Evolutionary conservation across 2,113 vertebrate genomes (phyloP).

Genomic region (Coryphaenoides rupestris): DNA sequence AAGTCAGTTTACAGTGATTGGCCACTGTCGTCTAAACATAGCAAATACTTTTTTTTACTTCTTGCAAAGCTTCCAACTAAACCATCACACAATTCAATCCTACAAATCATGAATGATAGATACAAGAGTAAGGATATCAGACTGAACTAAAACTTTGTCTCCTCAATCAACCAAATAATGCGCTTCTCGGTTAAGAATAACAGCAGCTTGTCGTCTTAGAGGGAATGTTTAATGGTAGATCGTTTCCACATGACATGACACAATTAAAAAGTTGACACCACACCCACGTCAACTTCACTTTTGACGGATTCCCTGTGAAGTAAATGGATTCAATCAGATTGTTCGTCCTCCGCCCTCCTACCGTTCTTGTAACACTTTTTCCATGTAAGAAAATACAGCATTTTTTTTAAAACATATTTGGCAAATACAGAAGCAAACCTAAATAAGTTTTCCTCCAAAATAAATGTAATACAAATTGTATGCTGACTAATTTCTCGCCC

Average conservation of each 20-base stretch:
- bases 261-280: conserved; percentile 61
- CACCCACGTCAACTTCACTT: conserved; percentile 44
- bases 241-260: conserved; percentile 75
- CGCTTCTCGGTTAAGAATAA: conserved; percentile 3
- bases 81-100: too few relatives aligned
- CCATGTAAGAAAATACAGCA: conserved; percentile 77
- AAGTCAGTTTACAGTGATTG: too few relatives aligned
- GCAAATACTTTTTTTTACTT: too few relatives aligned
- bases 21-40: too few relatives aligned
- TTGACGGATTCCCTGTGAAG: conserved; percentile 53
- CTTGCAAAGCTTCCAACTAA: too few relatives aligned
- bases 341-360: conserved; percentile 40
- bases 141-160: too few relatives aligned
- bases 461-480: conserved; percentile 51
- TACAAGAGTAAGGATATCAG: too few relatives aligned
- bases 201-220: conserved; percentile 53
- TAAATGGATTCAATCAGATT: conserved; percentile 48
- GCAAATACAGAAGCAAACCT: conserved; percentile 74
- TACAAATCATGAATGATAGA: too few relatives aligned
- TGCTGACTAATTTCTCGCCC: conserved; percentile 57
- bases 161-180: too few relatives aligned
- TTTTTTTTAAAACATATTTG: conserved; percentile 72
- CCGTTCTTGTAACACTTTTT: conserved; percentile 70
- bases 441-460: conserved; percentile 58
- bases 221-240: conserved; percentile 81